These are phyloP conservation scores for Calephelis perditalis DNA, from an alignment of 2,888 invertebrate genomes.

Conservation along the genomic window DNA sequence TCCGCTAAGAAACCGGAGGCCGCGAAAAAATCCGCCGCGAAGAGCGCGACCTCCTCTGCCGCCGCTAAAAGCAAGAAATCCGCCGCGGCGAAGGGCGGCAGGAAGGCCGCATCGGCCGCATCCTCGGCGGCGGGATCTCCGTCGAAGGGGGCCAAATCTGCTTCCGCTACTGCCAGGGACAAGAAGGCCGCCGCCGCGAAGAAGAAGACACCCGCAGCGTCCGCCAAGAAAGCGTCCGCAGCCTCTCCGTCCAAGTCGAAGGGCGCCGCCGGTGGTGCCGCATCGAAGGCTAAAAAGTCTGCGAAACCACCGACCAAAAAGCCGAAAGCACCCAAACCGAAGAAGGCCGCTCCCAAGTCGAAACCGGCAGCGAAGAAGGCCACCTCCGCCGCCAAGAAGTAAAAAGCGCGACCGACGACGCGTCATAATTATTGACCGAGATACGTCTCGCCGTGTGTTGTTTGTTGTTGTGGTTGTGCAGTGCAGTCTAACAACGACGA, in stretches of 20 bases:
- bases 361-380: slow-evolving; percentile 41
- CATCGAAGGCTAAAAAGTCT: slow-evolving; percentile 32
- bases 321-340: slow-evolving; percentile 40
- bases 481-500: no score
- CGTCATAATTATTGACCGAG: no score
- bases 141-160: slow-evolving; percentile 25
- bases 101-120: slow-evolving; percentile 14
- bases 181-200: slow-evolving; percentile 40
- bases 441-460: no score
- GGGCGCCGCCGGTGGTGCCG: slow-evolving; percentile 27
- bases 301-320: slow-evolving; percentile 41
- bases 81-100: slow-evolving; percentile 28
- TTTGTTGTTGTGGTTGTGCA: no score
- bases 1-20: slow-evolving; percentile 31
- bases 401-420: no score
- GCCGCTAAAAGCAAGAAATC: slow-evolving; percentile 33
- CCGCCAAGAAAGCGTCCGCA: slow-evolving; percentile 28
- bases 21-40: slow-evolving; percentile 28
- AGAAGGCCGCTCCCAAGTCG: slow-evolving; percentile 37
- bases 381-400: slow-evolving; percentile 32
- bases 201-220: slow-evolving; percentile 37
- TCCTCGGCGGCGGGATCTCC: slow-evolving; percentile 28
- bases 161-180: slow-evolving; percentile 27
- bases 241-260: slow-evolving; percentile 30
- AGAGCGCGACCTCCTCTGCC: slow-evolving; percentile 35